Evolutionary conservation across 2,888 invertebrate species (phyloP).

Genomic region (Cephus pulcher): DNA sequence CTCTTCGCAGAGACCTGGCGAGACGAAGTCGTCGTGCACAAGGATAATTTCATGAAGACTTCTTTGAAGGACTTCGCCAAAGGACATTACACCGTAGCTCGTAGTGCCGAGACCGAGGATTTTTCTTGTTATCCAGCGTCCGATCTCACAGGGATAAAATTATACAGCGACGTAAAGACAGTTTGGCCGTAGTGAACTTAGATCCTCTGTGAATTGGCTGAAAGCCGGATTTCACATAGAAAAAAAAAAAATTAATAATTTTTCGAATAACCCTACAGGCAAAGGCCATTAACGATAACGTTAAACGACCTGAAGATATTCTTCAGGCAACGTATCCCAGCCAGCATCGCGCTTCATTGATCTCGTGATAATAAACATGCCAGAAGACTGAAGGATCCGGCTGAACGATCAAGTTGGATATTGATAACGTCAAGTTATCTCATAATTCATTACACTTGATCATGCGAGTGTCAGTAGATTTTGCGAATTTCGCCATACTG

Average conservation of each 20-base stretch:
- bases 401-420: constrained; percentile 21
- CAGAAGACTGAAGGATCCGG: not conserved
- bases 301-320: too few species aligned
- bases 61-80: not conserved
- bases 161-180: not conserved
- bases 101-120: not conserved
- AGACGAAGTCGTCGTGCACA: not conserved
- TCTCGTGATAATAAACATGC: not conserved
- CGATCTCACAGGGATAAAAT: not conserved
- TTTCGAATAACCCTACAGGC: constrained; percentile 10
- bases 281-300: too few species aligned
- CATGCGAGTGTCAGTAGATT: too few species aligned
- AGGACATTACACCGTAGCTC: not conserved
- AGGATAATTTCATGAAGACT: not conserved
- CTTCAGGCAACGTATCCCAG: too few species aligned
- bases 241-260: constrained; percentile 18
- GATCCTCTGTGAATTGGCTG: constrained; percentile 20
- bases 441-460: too few species aligned
- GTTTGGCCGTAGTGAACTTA: not conserved
- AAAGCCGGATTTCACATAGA: constrained; percentile 27
- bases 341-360: not conserved
- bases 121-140: not conserved
- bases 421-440: too few species aligned
- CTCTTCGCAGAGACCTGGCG: too few species aligned
- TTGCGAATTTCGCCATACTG: too few species aligned